A percentile compares a stretch with the other conserved stretches of the same genome.
phyloP scores from a whole-genome alignment of 2,113 vertebrate genomes.

The Pampusana beccarii region DNA sequence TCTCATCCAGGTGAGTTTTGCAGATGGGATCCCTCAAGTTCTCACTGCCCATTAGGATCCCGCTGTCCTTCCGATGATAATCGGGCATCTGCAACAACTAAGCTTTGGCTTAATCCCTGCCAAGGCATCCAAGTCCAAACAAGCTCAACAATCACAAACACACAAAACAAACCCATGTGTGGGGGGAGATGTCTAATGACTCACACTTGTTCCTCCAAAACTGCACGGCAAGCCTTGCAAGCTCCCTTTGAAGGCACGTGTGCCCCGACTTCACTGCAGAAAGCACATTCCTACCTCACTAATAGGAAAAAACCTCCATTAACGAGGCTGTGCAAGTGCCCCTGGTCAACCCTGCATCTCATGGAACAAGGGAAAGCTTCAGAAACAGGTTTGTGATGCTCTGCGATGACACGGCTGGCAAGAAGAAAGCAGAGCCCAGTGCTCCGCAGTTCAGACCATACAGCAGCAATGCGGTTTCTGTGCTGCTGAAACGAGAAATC shows the following conservation, averaged over 20 bases:
- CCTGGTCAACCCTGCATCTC: background rate
- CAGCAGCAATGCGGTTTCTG: background rate
- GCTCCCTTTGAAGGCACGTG: background rate
- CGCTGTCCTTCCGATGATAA: background rate
- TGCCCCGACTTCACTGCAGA: background rate
- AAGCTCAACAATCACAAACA: background rate
- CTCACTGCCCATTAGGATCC: background rate
- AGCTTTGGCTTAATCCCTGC: background rate
- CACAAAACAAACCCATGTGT: background rate
- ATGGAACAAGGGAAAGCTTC: background rate
- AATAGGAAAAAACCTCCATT: background rate
- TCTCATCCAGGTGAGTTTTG: background rate
- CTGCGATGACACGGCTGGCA: background rate
- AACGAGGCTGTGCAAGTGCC: background rate
- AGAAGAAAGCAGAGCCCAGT: background rate
- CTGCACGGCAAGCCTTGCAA: background rate
- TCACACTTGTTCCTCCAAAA: background rate
- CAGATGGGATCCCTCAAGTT: background rate
- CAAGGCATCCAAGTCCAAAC: background rate
- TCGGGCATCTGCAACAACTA: background rate
- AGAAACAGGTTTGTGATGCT: background rate
- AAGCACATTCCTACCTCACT: background rate
- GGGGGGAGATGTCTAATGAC: background rate
- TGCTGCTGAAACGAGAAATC: background rate
- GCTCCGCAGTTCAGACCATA: accelerated